A percentile compares a stretch with the other conserved stretches of the same genome.
Evolutionary conservation across 2,797 vertebrate genomes (phyloP).

Genomic region (Gallinago nigripennis): DNA sequence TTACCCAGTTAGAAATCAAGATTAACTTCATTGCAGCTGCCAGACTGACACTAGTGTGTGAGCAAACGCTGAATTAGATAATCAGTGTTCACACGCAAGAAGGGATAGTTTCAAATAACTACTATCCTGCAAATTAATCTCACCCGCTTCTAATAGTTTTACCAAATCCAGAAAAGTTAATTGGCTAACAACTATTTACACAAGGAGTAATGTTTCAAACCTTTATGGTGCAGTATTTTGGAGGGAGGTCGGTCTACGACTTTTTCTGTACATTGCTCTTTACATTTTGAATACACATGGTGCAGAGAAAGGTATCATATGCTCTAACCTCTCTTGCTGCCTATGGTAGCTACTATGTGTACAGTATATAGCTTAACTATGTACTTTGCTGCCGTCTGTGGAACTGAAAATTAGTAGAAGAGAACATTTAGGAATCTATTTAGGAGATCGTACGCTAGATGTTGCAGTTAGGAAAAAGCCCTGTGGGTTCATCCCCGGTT

Average conservation of each 20-base stretch:
- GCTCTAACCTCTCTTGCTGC: neutral
- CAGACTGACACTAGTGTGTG: neutral
- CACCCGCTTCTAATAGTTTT: neutral
- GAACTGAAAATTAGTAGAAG: neutral
- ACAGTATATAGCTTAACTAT: neutral
- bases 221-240: neutral
- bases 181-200: neutral
- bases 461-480: slow-evolving; percentile 10
- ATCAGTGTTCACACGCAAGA: neutral
- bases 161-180: neutral
- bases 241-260: neutral
- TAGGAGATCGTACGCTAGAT: neutral
- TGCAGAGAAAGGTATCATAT: neutral
- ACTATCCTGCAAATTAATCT: neutral
- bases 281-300: neutral
- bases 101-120: neutral
- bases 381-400: neutral
- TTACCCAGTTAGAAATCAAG: neutral
- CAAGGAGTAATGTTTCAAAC: neutral
- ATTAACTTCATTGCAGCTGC: neutral
- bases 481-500: neutral
- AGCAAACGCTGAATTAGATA: neutral
- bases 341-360: neutral
- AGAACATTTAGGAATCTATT: neutral
- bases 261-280: neutral